phyloP scores from a whole-genome alignment of 2,888 invertebrate genomes.

The Steinernema carpocapsae region DNA sequence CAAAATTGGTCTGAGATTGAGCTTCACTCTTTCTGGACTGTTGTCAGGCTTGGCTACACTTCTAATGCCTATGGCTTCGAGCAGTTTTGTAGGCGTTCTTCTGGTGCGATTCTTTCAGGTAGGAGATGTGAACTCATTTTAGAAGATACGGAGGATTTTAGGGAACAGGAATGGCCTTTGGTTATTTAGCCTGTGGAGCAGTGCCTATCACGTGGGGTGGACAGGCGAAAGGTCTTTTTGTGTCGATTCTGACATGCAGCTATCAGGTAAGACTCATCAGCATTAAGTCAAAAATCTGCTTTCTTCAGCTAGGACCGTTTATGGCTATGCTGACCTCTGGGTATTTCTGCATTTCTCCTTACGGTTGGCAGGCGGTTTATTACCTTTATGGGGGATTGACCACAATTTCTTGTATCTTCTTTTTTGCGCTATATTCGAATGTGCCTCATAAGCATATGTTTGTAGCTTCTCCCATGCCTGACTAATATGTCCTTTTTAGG shows the following conservation, averaged over 20 bases:
- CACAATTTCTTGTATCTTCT: neutral
- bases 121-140: neutral
- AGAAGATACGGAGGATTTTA: neutral
- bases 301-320: neutral
- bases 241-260: conserved; percentile 1
- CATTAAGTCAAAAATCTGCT: too few relatives aligned
- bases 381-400: neutral
- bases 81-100: neutral
- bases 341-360: neutral
- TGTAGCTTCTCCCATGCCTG: neutral
- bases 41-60: neutral
- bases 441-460: neutral
- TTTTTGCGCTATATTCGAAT: neutral
- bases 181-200: neutral
- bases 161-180: neutral
- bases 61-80: neutral
- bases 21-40: neutral
- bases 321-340: neutral
- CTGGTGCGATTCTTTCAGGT: neutral
- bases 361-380: neutral
- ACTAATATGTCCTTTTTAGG: neutral
- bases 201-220: conserved; percentile 2
- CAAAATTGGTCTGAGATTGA: conserved; percentile 16
- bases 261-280: conserved; percentile 17
- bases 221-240: neutral